These are phyloP conservation scores for Heliconius sara DNA, from an alignment of 2,888 invertebrate genomes.

Conservation along the genomic window DNA sequence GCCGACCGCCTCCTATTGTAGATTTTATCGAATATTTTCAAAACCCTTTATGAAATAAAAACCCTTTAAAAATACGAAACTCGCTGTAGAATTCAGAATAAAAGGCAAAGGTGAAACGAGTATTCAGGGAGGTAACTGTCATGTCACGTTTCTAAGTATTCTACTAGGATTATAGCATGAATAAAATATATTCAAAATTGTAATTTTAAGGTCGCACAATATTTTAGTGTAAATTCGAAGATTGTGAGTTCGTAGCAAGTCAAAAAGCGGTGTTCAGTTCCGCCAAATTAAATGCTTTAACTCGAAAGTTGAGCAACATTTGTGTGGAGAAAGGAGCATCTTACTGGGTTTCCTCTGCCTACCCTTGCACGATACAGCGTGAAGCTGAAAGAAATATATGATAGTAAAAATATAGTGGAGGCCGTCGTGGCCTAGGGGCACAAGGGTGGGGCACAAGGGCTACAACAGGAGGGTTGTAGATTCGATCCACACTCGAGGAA, in stretches of 20 bases:
- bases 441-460: too few species aligned
- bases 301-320: too few species aligned
- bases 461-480: too few species aligned
- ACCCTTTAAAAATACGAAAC: neutral
- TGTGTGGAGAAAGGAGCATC: too few species aligned
- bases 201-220: neutral
- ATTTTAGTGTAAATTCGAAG: neutral
- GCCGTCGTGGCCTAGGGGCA: too few species aligned
- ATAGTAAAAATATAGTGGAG: too few species aligned
- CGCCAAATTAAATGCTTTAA: too few species aligned
- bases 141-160: neutral
- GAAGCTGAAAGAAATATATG: too few species aligned
- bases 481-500: too few species aligned
- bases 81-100: neutral
- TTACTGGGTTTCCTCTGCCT: too few species aligned
- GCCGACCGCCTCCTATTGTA: neutral
- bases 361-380: too few species aligned
- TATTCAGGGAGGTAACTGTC: neutral
- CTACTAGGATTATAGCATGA: neutral
- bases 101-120: neutral
- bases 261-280: too few species aligned
- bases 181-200: neutral
- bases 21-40: neutral
- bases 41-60: neutral
- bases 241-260: neutral